Evolutionary conservation across 1,140 invertebrate genomes (phyloP), one percentile per base, ranked within the genome.

Genomic region (Heliconius hermathena): DNA sequence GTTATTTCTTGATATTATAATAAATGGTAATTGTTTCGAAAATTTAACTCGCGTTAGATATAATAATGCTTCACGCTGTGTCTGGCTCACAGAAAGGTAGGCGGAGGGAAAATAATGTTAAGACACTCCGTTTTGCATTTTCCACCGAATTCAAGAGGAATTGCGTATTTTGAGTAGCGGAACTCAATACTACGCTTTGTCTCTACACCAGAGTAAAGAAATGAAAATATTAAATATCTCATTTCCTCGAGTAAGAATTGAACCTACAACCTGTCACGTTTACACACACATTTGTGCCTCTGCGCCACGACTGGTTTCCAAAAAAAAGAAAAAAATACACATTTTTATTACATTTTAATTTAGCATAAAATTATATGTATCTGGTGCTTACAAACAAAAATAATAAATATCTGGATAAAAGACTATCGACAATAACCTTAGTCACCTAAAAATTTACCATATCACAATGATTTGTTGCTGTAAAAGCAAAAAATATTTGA

Each of bases 401-500:
- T n/a, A n/a, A n/a, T 3, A n/a, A 8, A n/a, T 9, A 20, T 1
- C 54, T 1, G n/a, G 20, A 22, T 60, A 60, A 22, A 57, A 22
- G 8, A 11, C n/a, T 22, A 13, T 9, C 6, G 54, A 26, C 9
- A 60, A n/a, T 22, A 57, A 11, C n/a, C 8, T 11, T 60, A 60
- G 20, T 60, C n/a, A 60, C 9, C 20, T 60, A n/a, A 60, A 60
- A 11, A 8, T 60, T 57, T 57, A 8, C n/a, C 54, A 22, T 60
- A 66, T 26, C 11, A 1, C 26, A 72, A 38, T 72, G 71, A 41
- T 72, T 38, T 72, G 33, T 20, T 36, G 36, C 22, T 29, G 9
- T 29, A 16, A 16, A 11, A 66, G 26, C 1, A 66, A 72, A 38
- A 72, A 72, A 72, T 72, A 41, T 72, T 72, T 38, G 71, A 72